A percentile compares a stretch with the other conserved stretches of the same genome.
These are phyloP conservation scores for Gymnogyps californianus DNA, from an alignment of 2,113 vertebrate species.

Conservation along the genomic window DNA sequence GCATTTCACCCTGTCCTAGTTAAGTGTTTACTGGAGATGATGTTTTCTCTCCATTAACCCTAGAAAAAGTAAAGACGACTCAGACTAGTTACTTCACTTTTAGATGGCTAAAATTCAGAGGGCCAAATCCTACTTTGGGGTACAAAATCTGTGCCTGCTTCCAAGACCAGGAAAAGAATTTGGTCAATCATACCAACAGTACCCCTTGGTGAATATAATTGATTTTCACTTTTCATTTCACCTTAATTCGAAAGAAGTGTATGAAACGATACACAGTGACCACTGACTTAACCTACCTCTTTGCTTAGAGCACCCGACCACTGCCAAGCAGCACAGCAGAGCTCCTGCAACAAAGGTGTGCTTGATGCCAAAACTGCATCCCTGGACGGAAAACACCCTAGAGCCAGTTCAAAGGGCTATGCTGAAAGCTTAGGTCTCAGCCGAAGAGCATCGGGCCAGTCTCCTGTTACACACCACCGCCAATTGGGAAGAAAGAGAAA, in stretches of 20 bases:
- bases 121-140: not conserved
- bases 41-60: not conserved
- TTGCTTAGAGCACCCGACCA: not conserved
- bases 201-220: not conserved
- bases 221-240: not conserved
- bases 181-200: not conserved
- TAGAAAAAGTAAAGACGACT: not conserved
- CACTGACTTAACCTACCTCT: not conserved
- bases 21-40: not conserved
- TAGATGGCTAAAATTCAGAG: not conserved
- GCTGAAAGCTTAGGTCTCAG: not conserved
- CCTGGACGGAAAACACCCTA: not conserved
- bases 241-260: not conserved
- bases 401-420: not conserved
- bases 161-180: not conserved
- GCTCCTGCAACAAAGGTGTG: not conserved
- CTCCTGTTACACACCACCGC: not conserved
- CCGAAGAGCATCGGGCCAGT: not conserved
- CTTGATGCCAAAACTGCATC: not conserved
- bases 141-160: not conserved
- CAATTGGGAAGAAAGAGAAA: not conserved
- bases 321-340: not conserved
- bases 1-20: not conserved
- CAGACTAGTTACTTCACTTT: not conserved
- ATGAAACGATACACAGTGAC: not conserved